Percentiles rank a stretch among this genome's conserved stretches.
Conservation (phyloP, 2,797 vertebrate species). For the Urophycis tenuis region DNA sequence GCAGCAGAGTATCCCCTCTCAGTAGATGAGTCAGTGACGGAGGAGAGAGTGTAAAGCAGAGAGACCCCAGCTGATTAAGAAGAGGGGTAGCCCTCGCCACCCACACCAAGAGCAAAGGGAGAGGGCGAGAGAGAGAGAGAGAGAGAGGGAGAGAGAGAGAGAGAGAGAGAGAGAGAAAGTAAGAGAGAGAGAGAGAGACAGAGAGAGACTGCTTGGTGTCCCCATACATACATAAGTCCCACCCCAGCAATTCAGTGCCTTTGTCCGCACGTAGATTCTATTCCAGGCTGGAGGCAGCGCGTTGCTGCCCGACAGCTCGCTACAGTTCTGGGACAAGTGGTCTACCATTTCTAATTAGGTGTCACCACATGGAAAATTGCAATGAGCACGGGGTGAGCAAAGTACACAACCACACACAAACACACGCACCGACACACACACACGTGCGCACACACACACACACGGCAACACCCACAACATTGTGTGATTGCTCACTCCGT, state of each 20-base stretch:
- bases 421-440: conserved; percentile 34
- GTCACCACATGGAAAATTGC: conserved; percentile 63
- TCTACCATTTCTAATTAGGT: conserved; percentile 58
- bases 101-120: background rate
- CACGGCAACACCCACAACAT: conserved; percentile 15
- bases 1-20: too few species aligned
- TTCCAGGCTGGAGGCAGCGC: conserved; percentile 22
- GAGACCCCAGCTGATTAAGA: background rate
- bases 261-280: conserved; percentile 24
- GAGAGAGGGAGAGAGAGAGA: background rate
- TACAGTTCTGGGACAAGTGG: conserved; percentile 47
- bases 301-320: conserved; percentile 55
- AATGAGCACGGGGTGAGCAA: conserved; percentile 41
- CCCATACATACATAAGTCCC: background rate
- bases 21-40: background rate
- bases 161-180: too few species aligned
- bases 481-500: conserved; percentile 55
- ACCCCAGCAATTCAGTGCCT: background rate
- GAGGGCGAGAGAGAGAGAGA: background rate
- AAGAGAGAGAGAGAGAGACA: too few species aligned
- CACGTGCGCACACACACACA: too few species aligned
- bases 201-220: background rate
- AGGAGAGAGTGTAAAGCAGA: background rate
- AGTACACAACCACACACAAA: conserved; percentile 27
- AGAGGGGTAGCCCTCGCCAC: background rate